phyloP scores from a whole-genome alignment of 2,113 vertebrate genomes.

The Lycaon pictus region DNA sequence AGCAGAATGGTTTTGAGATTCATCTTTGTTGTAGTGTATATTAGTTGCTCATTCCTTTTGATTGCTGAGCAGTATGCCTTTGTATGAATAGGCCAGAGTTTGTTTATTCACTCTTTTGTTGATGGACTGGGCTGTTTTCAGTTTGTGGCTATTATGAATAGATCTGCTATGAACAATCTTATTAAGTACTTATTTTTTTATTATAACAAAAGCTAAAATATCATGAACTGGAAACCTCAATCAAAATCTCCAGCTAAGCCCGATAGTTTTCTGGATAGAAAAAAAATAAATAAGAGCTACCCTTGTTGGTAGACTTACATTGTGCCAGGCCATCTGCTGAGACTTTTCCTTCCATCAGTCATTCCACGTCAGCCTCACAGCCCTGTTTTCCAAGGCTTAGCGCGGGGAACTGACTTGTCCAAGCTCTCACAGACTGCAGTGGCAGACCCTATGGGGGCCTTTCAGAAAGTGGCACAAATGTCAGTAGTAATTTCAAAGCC shows the following conservation, averaged over 20 bases:
- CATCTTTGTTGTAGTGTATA: neutral
- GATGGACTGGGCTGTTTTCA: neutral
- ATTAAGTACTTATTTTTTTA: slow-evolving; percentile 48
- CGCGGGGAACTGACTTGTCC: neutral
- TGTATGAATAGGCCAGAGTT: neutral
- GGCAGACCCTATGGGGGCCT: neutral
- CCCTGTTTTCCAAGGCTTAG: neutral
- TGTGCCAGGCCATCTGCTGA: neutral
- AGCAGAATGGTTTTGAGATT: neutral
- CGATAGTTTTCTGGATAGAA: neutral
- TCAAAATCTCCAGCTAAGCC: slow-evolving; percentile 47
- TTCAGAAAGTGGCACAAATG: neutral
- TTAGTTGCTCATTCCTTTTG: neutral
- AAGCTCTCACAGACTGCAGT: neutral
- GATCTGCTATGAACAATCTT: slow-evolving; percentile 17
- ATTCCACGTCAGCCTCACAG: neutral
- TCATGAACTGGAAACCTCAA: slow-evolving; percentile 12
- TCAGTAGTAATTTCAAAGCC: neutral
- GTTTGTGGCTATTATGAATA: slow-evolving; percentile 10
- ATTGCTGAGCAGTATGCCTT: neutral
- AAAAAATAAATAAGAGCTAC: neutral
- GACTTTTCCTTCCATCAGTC: neutral
- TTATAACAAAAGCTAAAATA: slow-evolving; percentile 59
- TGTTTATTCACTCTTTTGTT: slow-evolving; percentile 24
- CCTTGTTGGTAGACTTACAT: neutral